Evolutionary conservation across 2,888 invertebrate genomes (phyloP).

Genomic region (Diloba caeruleocephala): DNA sequence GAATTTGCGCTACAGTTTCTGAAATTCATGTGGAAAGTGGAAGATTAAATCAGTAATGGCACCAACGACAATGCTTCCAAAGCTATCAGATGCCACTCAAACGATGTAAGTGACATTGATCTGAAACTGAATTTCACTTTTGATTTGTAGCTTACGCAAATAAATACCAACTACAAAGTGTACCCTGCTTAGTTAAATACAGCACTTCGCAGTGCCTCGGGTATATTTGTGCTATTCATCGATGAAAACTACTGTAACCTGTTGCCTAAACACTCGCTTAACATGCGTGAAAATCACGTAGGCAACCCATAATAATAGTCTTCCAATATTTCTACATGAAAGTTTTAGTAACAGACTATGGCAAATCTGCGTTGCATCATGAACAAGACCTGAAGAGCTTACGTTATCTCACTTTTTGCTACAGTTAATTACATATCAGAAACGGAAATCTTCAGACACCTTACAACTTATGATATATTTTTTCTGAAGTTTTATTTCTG

Average conservation of each 20-base stretch:
- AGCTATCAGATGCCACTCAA: conserved; percentile 82
- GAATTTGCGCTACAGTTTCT: conserved; percentile 52
- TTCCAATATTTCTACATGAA: conserved; percentile 10
- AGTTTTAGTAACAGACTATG: neutral
- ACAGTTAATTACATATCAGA: no score
- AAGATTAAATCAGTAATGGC: conserved; percentile 73
- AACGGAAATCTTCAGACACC: neutral
- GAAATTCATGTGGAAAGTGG: conserved; percentile 75
- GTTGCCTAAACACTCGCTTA: conserved; percentile 38
- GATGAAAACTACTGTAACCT: conserved; percentile 36
- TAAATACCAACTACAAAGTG: conserved; percentile 17
- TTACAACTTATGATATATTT: neutral
- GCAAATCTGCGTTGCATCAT: neutral
- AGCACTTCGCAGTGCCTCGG: neutral
- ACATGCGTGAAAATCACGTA: conserved; percentile 35
- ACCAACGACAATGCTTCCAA: conserved; percentile 81
- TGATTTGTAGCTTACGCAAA: conserved; percentile 38
- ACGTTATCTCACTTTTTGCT: neutral
- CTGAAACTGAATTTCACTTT: conserved; percentile 43
- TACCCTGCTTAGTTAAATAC: neutral
- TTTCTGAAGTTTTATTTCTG: neutral
- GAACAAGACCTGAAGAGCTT: neutral
- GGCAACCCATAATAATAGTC: conserved; percentile 17
- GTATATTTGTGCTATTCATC: neutral
- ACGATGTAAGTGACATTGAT: conserved; percentile 80